Percentiles rank a stretch among this genome's conserved stretches.
Conservation (phyloP, 2,797 vertebrate genomes). For the Cirrhinus molitorella region DNA sequence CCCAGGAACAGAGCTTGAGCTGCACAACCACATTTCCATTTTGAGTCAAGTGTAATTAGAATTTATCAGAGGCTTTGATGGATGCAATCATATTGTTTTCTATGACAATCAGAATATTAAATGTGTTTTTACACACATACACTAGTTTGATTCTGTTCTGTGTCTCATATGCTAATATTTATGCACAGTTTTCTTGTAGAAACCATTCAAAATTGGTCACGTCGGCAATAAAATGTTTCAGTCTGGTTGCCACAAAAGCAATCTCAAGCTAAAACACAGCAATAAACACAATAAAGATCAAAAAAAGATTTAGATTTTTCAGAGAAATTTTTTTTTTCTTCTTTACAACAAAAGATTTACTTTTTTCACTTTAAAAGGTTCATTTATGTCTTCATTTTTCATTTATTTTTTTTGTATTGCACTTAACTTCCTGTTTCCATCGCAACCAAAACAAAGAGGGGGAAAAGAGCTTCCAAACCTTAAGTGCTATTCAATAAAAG, state of each 20-base stretch:
- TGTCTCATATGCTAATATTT: not conserved
- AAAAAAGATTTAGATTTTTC: not conserved
- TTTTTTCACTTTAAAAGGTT: slow-evolving; percentile 25
- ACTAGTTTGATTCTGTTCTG: not conserved
- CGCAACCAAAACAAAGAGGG: slow-evolving; percentile 74
- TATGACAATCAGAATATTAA: not conserved
- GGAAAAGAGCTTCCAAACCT: slow-evolving; percentile 77
- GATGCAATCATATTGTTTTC: not conserved
- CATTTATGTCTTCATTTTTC: slow-evolving; percentile 59
- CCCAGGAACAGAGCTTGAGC: not conserved
- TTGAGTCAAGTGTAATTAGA: not conserved
- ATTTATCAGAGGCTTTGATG: not conserved
- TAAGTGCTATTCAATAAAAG: slow-evolving; percentile 72
- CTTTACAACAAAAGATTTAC: not conserved
- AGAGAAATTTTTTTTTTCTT: not conserved
- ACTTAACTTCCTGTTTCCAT: slow-evolving; percentile 81
- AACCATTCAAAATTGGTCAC: not conserved
- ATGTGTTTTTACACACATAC: not conserved
- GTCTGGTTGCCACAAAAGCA: not conserved
- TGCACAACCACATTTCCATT: slow-evolving; percentile 1
- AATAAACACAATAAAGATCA: slow-evolving; percentile 17
- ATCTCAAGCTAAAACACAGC: not conserved
- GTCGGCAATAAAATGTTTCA: not conserved
- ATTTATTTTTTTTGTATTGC: slow-evolving; percentile 73
- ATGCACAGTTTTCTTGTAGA: not conserved